Evolutionary conservation across 2,797 vertebrate species (phyloP).

Genomic region (Siniperca scherzeri): DNA sequence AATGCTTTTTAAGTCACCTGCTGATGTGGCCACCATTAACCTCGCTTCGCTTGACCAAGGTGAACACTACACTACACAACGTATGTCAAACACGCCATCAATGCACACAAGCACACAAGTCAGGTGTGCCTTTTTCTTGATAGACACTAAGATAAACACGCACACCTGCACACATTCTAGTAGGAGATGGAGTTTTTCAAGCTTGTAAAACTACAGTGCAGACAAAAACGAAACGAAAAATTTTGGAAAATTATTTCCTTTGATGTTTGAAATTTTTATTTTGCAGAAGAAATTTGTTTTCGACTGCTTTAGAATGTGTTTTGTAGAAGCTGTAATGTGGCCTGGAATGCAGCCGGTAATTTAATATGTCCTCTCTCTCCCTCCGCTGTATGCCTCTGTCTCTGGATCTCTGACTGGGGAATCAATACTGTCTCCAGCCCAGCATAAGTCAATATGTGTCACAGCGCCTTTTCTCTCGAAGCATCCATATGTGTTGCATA

Average conservation of each 20-base stretch:
- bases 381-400: conserved; percentile 49
- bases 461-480: conserved; percentile 65
- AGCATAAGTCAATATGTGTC: conserved; percentile 81
- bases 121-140: conserved; percentile 27
- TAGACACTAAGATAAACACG: background rate
- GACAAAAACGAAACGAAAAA: background rate
- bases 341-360: conserved; percentile 43
- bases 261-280: conserved; percentile 26
- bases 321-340: conserved; percentile 37
- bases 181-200: background rate
- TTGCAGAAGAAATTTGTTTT: conserved; percentile 11
- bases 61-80: conserved; percentile 68
- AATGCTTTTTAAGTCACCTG: conserved; percentile 79
- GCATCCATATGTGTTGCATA: conserved; percentile 66
- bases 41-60: conserved; percentile 80
- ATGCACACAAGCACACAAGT: conserved; percentile 19
- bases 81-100: conserved; percentile 67
- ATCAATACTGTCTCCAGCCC: conserved; percentile 78
- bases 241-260: background rate
- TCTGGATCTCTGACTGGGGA: conserved; percentile 72
- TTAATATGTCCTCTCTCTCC: conserved; percentile 51
- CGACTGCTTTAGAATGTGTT: conserved; percentile 23
- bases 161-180: background rate
- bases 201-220: conserved; percentile 3
- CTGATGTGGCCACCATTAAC: conserved; percentile 81